These are phyloP conservation scores for Camponotus floridanus DNA, from an alignment of 1,140 invertebrate genomes.

Conservation along the genomic window DNA sequence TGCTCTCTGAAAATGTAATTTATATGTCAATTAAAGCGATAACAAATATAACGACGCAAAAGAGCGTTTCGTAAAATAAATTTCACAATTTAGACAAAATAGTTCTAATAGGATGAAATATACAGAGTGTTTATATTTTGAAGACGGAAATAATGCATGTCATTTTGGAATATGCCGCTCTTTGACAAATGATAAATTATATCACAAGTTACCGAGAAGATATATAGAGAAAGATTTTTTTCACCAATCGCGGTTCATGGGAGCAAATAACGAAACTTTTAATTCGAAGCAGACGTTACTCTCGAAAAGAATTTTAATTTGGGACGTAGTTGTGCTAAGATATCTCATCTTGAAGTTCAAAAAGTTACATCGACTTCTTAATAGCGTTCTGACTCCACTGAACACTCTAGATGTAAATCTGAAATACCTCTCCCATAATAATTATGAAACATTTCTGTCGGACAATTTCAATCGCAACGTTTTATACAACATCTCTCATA, in stretches of 20 bases:
- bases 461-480: background rate
- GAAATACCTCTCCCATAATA: background rate
- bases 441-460: background rate
- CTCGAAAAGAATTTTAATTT: slow-evolving; percentile 47
- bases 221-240: background rate
- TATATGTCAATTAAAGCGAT: too few species aligned
- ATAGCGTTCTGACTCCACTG: background rate
- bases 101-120: background rate
- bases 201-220: background rate
- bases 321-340: background rate
- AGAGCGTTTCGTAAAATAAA: too few species aligned
- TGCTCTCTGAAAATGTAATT: too few species aligned
- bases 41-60: too few species aligned
- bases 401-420: slow-evolving; percentile 16
- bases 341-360: slow-evolving; percentile 8
- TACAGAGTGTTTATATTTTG: background rate
- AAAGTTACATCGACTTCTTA: slow-evolving; percentile 40
- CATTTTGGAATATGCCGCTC: background rate
- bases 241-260: background rate
- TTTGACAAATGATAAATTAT: background rate
- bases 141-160: too few species aligned
- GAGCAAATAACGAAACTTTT: slow-evolving; percentile 44
- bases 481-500: background rate
- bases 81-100: background rate
- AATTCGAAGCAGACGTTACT: background rate